Base-by-base conservation (phyloP, 2,797 vertebrate species). In the Karalla daura region DNA sequence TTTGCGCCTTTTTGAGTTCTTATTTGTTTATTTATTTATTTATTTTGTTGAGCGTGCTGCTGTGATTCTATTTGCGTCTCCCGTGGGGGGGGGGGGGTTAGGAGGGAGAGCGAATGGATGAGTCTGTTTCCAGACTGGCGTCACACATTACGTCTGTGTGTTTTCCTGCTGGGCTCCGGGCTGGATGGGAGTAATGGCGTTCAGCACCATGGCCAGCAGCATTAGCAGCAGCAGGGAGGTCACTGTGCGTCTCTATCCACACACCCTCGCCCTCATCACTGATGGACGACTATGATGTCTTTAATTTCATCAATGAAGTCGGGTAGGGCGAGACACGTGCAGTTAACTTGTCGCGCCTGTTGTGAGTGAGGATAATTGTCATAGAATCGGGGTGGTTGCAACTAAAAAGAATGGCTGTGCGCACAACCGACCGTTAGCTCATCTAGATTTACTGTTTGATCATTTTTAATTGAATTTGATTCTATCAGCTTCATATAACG, bases 141-240 rank as follows among this genome's bases (percentile, higher is more conserved):
- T 92, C 89, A 91, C 71, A 40, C 15, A 63, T 88, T 79, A 92
- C 88, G 87, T 88, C 63, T 67, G 67, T 67, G 76, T 81, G 67
- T 82, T 77, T 78, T 79, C 78, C 78, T 81, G 70, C 70, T 55
- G 63, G 36, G 64, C 50, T 74, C 56, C 60, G 40, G 15, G 63
- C 60, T 62, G 68, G 47, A 71, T 35, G 72, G 40, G 11, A 37
- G 44, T 67, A 74, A 88, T 88, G 84, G 64, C 77, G 87, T 63
- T 92, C 90, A 94, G 92, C 24, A 93, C 92, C 85, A 76, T 60
- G 86, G 92, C 76, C 80, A 94, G 91, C 74, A 83, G 75, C 63
- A 11, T 49, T 27, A 12, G 30, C 21, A 62, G 14, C 32, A n/a
- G n/a, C n/a, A n/a, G 63, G 9, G 3, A 1, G 35, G 5, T n/a